These are phyloP conservation scores for Monopis laevigella DNA, from an alignment of 2,888 invertebrate species.

Conservation along the genomic window DNA sequence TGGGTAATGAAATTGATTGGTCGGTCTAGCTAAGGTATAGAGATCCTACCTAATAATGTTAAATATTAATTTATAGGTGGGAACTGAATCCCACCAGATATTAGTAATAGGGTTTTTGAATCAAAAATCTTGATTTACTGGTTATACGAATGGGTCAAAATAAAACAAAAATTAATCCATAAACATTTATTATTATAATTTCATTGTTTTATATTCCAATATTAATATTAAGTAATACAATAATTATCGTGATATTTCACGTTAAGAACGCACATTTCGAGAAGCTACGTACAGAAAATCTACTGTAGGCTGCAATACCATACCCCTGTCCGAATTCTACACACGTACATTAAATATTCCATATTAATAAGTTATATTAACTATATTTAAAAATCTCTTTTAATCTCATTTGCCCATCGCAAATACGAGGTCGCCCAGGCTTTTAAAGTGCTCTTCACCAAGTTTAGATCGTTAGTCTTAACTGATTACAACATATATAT, in stretches of 20 bases:
- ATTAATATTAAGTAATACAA: slow-evolving; percentile 42
- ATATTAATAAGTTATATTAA: slow-evolving; percentile 27
- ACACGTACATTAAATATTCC: slow-evolving; percentile 49
- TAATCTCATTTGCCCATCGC: slow-evolving; percentile 62
- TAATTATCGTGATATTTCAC: slow-evolving; percentile 21
- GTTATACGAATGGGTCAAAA: background rate
- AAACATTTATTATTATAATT: slow-evolving; percentile 67
- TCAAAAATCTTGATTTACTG: too few relatives aligned
- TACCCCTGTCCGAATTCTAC: slow-evolving; percentile 52
- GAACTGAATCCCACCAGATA: too few relatives aligned
- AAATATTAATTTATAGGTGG: too few relatives aligned
- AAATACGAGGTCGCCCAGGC: slow-evolving; percentile 55
- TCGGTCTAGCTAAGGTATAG: too few relatives aligned
- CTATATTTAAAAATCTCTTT: background rate
- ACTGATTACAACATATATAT: slow-evolving; percentile 53
- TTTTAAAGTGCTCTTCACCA: slow-evolving; percentile 65
- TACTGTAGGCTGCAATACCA: slow-evolving; percentile 57
- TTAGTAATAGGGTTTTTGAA: too few relatives aligned
- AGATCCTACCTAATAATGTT: too few relatives aligned
- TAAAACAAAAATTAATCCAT: slow-evolving; percentile 39
- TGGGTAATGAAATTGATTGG: too few relatives aligned
- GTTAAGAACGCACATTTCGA: slow-evolving; percentile 46
- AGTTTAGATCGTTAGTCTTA: slow-evolving; percentile 57
- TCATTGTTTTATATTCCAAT: slow-evolving; percentile 59
- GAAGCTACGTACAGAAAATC: slow-evolving; percentile 58